Conservation (phyloP, 2,113 vertebrate genomes). For the Vicugna pacos region DNA sequence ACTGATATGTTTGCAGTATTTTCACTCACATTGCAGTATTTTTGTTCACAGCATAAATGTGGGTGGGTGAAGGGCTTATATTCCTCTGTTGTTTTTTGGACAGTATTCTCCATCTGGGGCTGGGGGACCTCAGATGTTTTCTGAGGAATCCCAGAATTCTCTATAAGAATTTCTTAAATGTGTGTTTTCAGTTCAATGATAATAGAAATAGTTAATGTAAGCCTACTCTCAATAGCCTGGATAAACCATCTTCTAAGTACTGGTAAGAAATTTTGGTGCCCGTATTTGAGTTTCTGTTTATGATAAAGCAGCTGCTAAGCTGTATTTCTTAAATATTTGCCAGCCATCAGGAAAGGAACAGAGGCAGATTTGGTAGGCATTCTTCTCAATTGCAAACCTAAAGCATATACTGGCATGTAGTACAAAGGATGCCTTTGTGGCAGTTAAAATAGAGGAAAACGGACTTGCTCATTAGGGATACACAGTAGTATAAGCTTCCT, state of each 20-base stretch:
- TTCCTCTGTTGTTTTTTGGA: background rate
- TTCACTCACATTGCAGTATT: too few species aligned
- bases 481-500: background rate
- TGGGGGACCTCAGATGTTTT: background rate
- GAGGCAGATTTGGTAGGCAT: background rate
- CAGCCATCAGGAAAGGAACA: background rate
- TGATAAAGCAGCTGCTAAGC: background rate
- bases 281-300: background rate
- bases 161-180: background rate
- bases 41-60: background rate
- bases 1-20: too few species aligned
- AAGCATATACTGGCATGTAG: background rate
- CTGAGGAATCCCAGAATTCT: background rate
- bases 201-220: conserved; percentile 4
- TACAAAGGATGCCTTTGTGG: background rate
- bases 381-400: background rate
- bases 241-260: background rate
- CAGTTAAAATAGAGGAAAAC: background rate
- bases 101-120: background rate
- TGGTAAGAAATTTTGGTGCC: background rate
- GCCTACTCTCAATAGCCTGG: background rate
- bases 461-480: rapidly evolving
- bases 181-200: conserved; percentile 22
- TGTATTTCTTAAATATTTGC: background rate
- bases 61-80: background rate